Conservation (phyloP, 2,113 vertebrate species). For the Cathartes aura region DNA sequence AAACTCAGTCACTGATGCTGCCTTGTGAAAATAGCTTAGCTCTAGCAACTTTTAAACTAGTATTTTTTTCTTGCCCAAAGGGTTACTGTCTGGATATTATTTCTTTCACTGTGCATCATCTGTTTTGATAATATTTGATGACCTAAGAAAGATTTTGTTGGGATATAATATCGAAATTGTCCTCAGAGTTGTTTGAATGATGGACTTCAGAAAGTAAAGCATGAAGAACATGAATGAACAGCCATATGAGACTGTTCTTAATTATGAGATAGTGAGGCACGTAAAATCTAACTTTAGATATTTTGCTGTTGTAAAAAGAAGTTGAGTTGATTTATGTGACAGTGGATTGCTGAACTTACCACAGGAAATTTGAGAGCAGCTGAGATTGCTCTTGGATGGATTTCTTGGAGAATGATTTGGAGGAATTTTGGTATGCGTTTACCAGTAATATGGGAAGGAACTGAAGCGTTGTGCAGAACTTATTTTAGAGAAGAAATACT, state of each 20-base stretch:
- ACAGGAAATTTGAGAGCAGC: background rate
- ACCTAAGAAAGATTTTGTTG: background rate
- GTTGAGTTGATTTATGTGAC: background rate
- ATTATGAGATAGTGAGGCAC: background rate
- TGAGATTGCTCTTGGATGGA: background rate
- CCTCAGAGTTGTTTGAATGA: background rate
- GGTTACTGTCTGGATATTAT: background rate
- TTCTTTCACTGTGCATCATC: background rate
- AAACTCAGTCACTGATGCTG: background rate
- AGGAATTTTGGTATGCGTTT: background rate
- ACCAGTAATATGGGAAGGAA: background rate
- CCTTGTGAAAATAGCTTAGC: background rate
- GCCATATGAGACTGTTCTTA: background rate
- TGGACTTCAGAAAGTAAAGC: background rate
- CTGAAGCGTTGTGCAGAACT: background rate
- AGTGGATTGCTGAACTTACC: background rate
- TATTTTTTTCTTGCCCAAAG: background rate
- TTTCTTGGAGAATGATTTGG: background rate
- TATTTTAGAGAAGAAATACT: background rate
- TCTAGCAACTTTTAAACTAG: background rate
- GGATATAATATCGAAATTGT: background rate
- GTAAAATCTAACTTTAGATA: background rate
- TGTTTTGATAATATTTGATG: background rate
- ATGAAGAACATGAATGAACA: background rate
- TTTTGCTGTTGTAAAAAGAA: background rate